phyloP scores from a whole-genome alignment of 37 sponge, comb jelly and placozoan species.

The Mnemiopsis leidyi region DNA sequence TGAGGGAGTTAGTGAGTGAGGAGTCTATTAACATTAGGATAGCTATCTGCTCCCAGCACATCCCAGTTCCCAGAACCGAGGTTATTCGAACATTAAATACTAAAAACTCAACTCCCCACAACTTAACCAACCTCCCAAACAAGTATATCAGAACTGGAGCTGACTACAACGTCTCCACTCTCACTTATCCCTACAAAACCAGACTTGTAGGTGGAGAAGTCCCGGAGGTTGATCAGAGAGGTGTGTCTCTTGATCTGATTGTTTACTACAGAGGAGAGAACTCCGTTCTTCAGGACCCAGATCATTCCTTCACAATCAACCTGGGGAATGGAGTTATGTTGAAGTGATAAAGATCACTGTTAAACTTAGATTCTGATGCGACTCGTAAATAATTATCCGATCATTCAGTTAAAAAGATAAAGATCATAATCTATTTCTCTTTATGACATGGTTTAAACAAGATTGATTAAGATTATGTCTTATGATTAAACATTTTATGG shows the following conservation, averaged over 20 bases:
- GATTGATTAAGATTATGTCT: too few relatives aligned
- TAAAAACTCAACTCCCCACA: background rate
- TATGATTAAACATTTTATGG: too few relatives aligned
- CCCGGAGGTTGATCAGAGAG: background rate
- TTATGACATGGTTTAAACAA: too few relatives aligned
- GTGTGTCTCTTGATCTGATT: background rate
- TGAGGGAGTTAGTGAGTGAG: too few relatives aligned
- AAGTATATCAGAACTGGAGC: background rate
- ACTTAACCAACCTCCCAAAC: constrained; percentile 57
- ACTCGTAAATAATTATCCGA: too few relatives aligned
- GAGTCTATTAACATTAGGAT: too few relatives aligned
- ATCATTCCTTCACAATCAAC: constrained; percentile 17
- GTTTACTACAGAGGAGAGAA: background rate
- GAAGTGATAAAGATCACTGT: too few relatives aligned
- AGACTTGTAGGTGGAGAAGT: background rate
- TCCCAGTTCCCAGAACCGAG: background rate
- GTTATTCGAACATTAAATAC: background rate
- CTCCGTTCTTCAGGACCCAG: constrained; percentile 35
- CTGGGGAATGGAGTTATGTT: too few relatives aligned
- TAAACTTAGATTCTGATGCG: too few relatives aligned
- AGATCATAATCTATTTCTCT: too few relatives aligned
- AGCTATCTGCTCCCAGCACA: too few relatives aligned
- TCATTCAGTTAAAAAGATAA: too few relatives aligned
- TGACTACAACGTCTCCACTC: background rate
- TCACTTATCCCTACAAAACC: constrained; percentile 7